Conservation (phyloP, 1,140 invertebrate species). For the Neotoxoptera formosana region DNA sequence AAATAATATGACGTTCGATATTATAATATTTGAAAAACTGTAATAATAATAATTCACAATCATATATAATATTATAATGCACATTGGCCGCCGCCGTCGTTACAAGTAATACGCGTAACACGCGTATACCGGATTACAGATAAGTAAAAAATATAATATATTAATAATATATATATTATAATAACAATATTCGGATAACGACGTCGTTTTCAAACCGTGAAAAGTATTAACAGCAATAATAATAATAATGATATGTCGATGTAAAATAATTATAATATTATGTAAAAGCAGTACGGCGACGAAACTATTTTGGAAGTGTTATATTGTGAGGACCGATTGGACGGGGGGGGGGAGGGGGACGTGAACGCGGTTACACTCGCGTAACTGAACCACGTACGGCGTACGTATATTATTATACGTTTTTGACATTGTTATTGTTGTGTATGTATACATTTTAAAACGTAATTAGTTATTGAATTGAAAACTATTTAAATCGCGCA, state of each 20-base stretch:
- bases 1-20: background rate
- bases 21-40: background rate
- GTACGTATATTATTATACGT: slow-evolving; percentile 18
- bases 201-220: background rate
- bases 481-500: background rate
- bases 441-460: slow-evolving; percentile 19
- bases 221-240: background rate
- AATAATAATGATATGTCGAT: background rate
- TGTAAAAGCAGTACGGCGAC: background rate
- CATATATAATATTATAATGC: no score
- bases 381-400: background rate
- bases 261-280: background rate
- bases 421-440: background rate
- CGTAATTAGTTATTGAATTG: background rate
- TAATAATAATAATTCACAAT: background rate
- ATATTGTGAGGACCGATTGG: background rate
- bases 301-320: background rate
- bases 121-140: background rate
- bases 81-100: background rate
- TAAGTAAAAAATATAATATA: background rate
- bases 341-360: no score
- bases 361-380: background rate
- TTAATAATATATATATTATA: no score
- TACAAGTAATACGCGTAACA: background rate
- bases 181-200: background rate